Evolutionary conservation across 2,113 vertebrate genomes (phyloP).

Genomic region (Amblyopsis rosae): DNA sequence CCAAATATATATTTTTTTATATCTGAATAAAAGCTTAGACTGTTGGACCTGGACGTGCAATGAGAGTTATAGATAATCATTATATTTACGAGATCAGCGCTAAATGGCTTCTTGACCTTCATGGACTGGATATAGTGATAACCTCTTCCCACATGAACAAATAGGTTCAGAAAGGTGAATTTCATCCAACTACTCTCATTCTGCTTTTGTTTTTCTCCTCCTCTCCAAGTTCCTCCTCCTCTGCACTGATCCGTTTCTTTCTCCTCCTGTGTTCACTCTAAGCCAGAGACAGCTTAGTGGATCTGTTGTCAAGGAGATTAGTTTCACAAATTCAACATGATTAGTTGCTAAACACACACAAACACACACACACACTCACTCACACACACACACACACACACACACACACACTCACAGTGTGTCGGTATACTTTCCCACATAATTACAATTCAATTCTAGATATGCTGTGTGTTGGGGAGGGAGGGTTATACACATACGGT

Average conservation of each 20-base stretch:
- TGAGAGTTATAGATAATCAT: background rate
- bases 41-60: no score
- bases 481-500: no score
- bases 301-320: slow-evolving; percentile 81
- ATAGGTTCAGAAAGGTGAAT: background rate
- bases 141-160: background rate
- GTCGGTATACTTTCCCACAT: background rate
- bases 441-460: no score
- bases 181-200: background rate
- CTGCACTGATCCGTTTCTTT: slow-evolving; percentile 41
- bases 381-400: no score
- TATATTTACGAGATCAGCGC: background rate
- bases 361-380: no score
- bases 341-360: slow-evolving; percentile 82
- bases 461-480: no score
- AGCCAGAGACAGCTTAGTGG: slow-evolving; percentile 82
- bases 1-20: no score
- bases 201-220: slow-evolving; percentile 11
- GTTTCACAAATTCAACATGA: slow-evolving; percentile 80
- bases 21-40: no score
- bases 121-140: background rate
- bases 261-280: slow-evolving; percentile 62
- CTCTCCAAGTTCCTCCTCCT: slow-evolving; percentile 60
- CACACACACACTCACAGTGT: background rate
- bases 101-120: no score